Evolutionary conservation across 1,140 invertebrate genomes (phyloP).

Genomic region (Drosophila bipectinata): DNA sequence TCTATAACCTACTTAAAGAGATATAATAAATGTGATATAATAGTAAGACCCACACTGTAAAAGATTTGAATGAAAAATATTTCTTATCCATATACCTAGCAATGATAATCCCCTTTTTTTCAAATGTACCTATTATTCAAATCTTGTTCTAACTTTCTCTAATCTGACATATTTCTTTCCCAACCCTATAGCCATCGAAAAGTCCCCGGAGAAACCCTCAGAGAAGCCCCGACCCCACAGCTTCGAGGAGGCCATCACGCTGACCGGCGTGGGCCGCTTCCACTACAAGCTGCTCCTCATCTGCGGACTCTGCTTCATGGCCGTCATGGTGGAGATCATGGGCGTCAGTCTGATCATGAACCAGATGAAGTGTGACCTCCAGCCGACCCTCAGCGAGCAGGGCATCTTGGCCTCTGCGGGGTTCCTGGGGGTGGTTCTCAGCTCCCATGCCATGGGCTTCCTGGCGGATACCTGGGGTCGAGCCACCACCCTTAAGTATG

Average conservation of each 20-base stretch:
- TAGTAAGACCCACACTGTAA: too few species aligned
- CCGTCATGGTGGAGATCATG: slow-evolving; percentile 79
- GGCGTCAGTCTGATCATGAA: slow-evolving; percentile 74
- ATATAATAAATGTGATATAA: too few species aligned
- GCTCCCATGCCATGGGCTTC: slow-evolving; percentile 90
- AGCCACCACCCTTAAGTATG: slow-evolving; percentile 87
- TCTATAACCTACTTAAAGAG: too few species aligned
- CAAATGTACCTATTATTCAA: neutral
- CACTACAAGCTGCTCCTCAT: slow-evolving; percentile 70
- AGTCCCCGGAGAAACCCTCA: slow-evolving; percentile 19
- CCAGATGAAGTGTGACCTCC: slow-evolving; percentile 86
- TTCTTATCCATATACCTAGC: too few species aligned
- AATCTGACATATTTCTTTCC: neutral
- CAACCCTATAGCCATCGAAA: slow-evolving; percentile 1
- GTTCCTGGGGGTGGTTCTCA: slow-evolving; percentile 87
- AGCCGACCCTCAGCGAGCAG: slow-evolving; percentile 86
- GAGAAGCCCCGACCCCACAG: slow-evolving; percentile 75
- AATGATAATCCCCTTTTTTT: neutral
- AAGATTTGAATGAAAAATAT: too few species aligned
- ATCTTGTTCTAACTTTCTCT: neutral
- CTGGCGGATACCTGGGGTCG: slow-evolving; percentile 91
- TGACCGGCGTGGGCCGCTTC: slow-evolving; percentile 67
- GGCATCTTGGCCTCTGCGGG: slow-evolving; percentile 88
- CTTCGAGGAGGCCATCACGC: slow-evolving; percentile 85
- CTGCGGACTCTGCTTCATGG: slow-evolving; percentile 74